Evolutionary conservation across 2,797 vertebrate species (phyloP).

Genomic region (Mareca penelope): DNA sequence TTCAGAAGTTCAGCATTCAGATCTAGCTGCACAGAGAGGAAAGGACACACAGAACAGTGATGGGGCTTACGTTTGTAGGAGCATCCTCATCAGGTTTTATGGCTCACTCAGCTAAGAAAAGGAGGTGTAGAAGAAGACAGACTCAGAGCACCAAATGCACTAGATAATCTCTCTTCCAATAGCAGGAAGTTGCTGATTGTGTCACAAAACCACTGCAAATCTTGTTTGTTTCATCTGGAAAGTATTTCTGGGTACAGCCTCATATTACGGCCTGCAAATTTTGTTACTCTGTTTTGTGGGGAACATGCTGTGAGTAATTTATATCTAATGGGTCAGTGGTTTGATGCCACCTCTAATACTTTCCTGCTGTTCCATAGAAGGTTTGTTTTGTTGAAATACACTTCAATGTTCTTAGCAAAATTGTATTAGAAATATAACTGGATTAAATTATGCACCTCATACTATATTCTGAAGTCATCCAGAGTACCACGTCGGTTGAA

Average conservation of each 20-base stretch:
- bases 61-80: not conserved
- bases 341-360: conserved; percentile 48
- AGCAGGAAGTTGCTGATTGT: not conserved
- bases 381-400: not conserved
- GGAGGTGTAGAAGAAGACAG: not conserved
- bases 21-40: not conserved
- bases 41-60: not conserved
- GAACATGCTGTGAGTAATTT: conserved; percentile 35
- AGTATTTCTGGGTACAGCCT: conserved; percentile 54
- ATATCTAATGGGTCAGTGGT: conserved; percentile 2
- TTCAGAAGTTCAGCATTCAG: not conserved
- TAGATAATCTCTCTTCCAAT: not conserved
- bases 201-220: conserved; percentile 34
- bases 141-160: not conserved
- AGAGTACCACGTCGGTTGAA: not conserved
- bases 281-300: conserved; percentile 43
- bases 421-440: conserved; percentile 22
- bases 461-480: conserved; percentile 4
- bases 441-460: conserved; percentile 23
- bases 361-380: conserved; percentile 40
- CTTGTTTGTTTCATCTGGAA: conserved; percentile 56
- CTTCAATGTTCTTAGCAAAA: conserved; percentile 41
- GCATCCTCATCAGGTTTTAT: not conserved
- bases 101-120: not conserved
- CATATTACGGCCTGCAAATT: conserved; percentile 5